Base-by-base conservation (phyloP, 2,888 invertebrate species). In the Cetonia aurata region DNA sequence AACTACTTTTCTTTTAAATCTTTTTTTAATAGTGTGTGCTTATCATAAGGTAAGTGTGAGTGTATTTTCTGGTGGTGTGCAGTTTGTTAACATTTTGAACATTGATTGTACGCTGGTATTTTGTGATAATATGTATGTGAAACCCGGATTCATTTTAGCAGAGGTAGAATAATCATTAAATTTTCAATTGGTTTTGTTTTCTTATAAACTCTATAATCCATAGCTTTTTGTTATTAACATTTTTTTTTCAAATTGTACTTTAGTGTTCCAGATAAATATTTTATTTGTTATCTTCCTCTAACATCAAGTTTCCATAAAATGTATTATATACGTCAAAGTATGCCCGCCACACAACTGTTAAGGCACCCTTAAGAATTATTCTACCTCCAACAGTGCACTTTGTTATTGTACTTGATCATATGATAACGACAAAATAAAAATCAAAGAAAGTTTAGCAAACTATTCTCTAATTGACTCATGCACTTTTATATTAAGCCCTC, bases 1-100 rank as follows among this genome's bases (percentile, higher is more conserved):
- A 80, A 79, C 82, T 81, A 81, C 80, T 78, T 78, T 76, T 75
- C 73, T 72, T 70, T 73, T 71, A 62, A 71, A 73, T 76, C 65
- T 67, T 50, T 74, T 66, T 55, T 56, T 67, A 67, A 67, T 67
- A 65, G 62, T 74, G 69, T 60, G 67, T 71, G 69, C 69, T 68
- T 67, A 67, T 71, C 55, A 59, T 52, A 67, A 62, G 60, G 59
- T 60, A 37, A 19, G 69, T 69, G 53, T 60, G 15, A 50, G 33
- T 59, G 33, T 57, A 33, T 25, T n/a, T n/a, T 52, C 19, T 52
- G 33, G 33, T 65, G 37, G 50, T 65, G 52, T 65, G 52, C 62
- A 65, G 12, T 50, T 65, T 50, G 33, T 17, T 41, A 50, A 65
- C 25, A 33, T 65, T 37, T 46, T 31, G 15, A 50, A 65, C 52